These are phyloP conservation scores for Drosophila orosa DNA, from an alignment of 1,140 invertebrate genomes.

Conservation along the genomic window DNA sequence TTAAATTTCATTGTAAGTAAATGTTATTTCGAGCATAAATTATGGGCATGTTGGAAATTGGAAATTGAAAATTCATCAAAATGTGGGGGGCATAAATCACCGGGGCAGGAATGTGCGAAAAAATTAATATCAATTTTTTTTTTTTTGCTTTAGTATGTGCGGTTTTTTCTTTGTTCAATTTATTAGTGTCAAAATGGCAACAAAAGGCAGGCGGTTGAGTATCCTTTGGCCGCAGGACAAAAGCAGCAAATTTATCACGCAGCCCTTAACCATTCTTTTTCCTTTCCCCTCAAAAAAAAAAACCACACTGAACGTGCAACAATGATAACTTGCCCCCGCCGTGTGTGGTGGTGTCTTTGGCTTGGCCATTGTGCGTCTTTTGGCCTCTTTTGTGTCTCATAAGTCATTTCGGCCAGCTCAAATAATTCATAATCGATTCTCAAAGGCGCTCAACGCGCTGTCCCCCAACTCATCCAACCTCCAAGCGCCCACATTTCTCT, in stretches of 20 bases:
- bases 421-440: slow-evolving; percentile 84
- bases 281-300: background rate
- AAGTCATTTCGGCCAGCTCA: slow-evolving; percentile 81
- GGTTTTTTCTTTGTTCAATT: slow-evolving; percentile 48
- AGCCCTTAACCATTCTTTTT: slow-evolving; percentile 11
- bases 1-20: slow-evolving; percentile 32
- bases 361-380: slow-evolving; percentile 37
- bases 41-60: slow-evolving; percentile 38
- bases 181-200: slow-evolving; percentile 66
- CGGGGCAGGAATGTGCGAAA: slow-evolving; percentile 27
- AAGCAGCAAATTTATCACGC: slow-evolving; percentile 49
- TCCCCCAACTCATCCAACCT: background rate
- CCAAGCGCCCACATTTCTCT: slow-evolving; percentile 12
- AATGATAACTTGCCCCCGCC: slow-evolving; percentile 59
- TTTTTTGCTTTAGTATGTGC: background rate
- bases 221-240: slow-evolving; percentile 24
- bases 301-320: slow-evolving; percentile 28
- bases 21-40: slow-evolving; percentile 17
- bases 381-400: slow-evolving; percentile 70
- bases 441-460: slow-evolving; percentile 20
- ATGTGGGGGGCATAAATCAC: slow-evolving; percentile 59
- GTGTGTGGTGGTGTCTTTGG: slow-evolving; percentile 24
- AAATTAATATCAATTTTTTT: slow-evolving; percentile 64
- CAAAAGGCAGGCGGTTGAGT: slow-evolving; percentile 27
- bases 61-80: slow-evolving; percentile 59